Evolutionary conservation across 2,888 invertebrate genomes (phyloP), one percentile per base, ranked within the genome.

Genomic region (Acrocera orbiculus): DNA sequence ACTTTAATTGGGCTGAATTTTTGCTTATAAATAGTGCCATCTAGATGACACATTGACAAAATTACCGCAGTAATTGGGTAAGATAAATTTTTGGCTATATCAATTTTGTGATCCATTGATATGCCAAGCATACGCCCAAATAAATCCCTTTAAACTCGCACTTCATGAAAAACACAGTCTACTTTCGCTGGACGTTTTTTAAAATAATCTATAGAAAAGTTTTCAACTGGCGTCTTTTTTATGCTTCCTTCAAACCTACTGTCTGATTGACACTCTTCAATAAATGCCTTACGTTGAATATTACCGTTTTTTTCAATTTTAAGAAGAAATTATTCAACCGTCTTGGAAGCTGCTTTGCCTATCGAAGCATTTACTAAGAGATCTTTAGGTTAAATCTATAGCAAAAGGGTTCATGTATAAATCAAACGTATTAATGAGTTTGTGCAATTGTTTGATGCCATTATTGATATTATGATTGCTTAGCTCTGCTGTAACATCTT

Each of bases 51-150:
- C 43, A 50, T 34, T 4, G 46, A 46, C 30, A 47, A 38, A 37
- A 49, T 48, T 28, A 49, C 34, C 27, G 46, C 42, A 5, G 49
- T 49, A 20, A 49, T 37, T 3, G 50, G 48, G 38, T 42, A 51
- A 2, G 44, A 39, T 10, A 52, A 31, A 32, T 48, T 29, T 39
- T 45, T 44, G 5, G 19, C 38, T n/a, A 44, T 32, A 38, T 46
- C 35, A 10, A 28, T 28, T 7, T 28, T 28, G 6, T 14, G 6
- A 2, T 4, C 3, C n/a, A 28, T 16, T 14, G 45, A 43, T 24
- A 48, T 33, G 4, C 42, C 46, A n/a, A 52, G 34, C 34, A 50
- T 37, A 6, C 45, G 40, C 1, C 47, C 47, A 41, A 51, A 51
- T 25, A 47, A 40, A 45, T 50, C 46, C 14, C 46, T 32, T 36